Evolutionary conservation across 2,888 invertebrate genomes (phyloP).

Genomic region (Chloroclysta siterata): DNA sequence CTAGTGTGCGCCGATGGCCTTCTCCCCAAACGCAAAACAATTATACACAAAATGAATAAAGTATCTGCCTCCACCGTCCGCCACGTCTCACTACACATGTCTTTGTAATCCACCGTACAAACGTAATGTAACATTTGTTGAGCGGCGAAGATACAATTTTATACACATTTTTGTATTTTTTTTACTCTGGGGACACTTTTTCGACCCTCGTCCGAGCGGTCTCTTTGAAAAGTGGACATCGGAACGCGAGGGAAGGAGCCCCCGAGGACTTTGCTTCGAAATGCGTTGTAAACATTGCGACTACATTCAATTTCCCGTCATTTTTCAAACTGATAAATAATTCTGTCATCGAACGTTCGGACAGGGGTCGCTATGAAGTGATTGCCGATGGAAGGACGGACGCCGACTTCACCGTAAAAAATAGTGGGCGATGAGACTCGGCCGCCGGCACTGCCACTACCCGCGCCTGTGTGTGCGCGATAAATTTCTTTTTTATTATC

Average conservation of each 20-base stretch:
- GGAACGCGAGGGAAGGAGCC: conserved; percentile 84
- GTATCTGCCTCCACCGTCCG: conserved; percentile 61
- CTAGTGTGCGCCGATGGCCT: conserved; percentile 50
- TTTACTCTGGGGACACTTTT: conserved; percentile 82
- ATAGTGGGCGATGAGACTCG: conserved; percentile 76
- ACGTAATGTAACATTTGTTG: conserved; percentile 72
- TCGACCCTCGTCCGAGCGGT: conserved; percentile 85
- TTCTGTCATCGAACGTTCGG: conserved; percentile 85
- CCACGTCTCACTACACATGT: conserved; percentile 66
- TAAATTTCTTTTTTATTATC: conserved; percentile 85
- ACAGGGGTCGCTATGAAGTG: conserved; percentile 85
- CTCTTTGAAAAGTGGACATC: conserved; percentile 85
- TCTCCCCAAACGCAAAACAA: conserved; percentile 74
- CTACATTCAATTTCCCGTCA: conserved; percentile 86
- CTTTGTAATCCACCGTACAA: conserved; percentile 77
- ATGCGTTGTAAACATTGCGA: conserved; percentile 86
- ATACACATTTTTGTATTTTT: conserved; percentile 82
- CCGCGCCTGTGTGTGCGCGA: conserved; percentile 70
- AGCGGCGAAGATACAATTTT: conserved; percentile 73
- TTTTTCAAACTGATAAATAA: conserved; percentile 86
- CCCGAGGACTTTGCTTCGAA: conserved; percentile 82
- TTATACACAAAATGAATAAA: conserved; percentile 80
- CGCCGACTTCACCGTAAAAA: conserved; percentile 72
- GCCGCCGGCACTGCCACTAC: conserved; percentile 53
- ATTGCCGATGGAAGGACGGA: conserved; percentile 82